Percentiles rank a stretch among this genome's conserved stretches.
phyloP scores from a whole-genome alignment of 64 coral and sea anemone species.

The Exaiptasia diaphana region DNA sequence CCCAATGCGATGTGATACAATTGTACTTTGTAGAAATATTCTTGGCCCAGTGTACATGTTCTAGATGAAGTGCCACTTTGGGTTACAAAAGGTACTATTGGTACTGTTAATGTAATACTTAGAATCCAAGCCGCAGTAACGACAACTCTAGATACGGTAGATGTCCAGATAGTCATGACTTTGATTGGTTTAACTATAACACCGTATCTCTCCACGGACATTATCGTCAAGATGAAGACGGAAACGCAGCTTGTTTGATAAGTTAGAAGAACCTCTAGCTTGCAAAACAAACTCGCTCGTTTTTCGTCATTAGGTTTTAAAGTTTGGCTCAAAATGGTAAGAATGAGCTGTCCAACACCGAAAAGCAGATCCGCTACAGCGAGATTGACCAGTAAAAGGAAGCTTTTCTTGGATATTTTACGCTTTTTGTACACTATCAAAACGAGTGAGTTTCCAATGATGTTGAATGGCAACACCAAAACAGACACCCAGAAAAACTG shows the following conservation, averaged over 20 bases:
- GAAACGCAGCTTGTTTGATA: not conserved
- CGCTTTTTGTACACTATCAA: not conserved
- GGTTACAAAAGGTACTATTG: not conserved
- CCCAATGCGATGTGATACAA: not conserved
- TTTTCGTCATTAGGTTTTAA: not conserved
- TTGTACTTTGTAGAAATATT: not conserved
- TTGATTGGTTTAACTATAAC: not conserved
- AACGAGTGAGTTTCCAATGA: not conserved
- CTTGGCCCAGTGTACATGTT: not conserved
- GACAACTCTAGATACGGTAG: not conserved
- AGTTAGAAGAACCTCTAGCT: not conserved
- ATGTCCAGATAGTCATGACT: not conserved
- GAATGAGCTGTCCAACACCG: not conserved
- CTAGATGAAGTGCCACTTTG: not conserved
- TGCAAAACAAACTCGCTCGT: too few relatives aligned
- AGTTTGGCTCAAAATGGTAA: not conserved
- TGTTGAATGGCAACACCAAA: not conserved
- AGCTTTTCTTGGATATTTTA: not conserved
- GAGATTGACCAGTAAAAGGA: not conserved
- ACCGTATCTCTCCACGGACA: not conserved
- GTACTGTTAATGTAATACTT: not conserved
- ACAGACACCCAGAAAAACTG: not conserved
- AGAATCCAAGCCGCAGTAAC: not conserved
- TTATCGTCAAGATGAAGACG: not conserved
- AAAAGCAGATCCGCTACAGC: not conserved